Conservation (phyloP, 2,113 vertebrate species). For the Proteles cristata region DNA sequence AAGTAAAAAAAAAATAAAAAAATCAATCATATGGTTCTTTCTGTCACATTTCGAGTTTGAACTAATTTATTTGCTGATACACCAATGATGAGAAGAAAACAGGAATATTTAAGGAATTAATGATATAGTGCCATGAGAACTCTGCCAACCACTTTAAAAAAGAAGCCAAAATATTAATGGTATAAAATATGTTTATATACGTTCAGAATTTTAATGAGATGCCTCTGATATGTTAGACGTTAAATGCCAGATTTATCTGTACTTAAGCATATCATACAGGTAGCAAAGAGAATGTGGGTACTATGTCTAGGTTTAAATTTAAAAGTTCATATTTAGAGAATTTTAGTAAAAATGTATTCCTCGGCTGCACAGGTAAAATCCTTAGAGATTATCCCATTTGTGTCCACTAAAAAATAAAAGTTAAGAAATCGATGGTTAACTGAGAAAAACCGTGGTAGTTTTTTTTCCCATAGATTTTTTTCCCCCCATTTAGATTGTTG, state of each 20-base stretch:
- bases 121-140: constrained; percentile 68
- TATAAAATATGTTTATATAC: constrained; percentile 79
- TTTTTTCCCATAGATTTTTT: neutral
- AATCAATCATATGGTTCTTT: constrained; percentile 73
- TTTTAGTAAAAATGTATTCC: constrained; percentile 1
- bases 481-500: constrained; percentile 5
- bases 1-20: constrained; percentile 48
- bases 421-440: constrained; percentile 36
- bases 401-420: constrained; percentile 8
- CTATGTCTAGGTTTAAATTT: neutral
- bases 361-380: neutral
- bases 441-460: neutral
- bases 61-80: constrained; percentile 80
- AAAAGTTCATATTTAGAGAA: neutral
- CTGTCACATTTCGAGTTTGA: constrained; percentile 73
- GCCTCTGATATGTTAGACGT: constrained; percentile 52
- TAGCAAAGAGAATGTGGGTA: constrained; percentile 4
- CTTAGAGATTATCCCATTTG: constrained; percentile 1
- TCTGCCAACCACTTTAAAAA: constrained; percentile 72
- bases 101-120: constrained; percentile 78
- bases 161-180: constrained; percentile 76
- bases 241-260: constrained; percentile 66
- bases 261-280: constrained; percentile 52
- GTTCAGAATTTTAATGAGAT: constrained; percentile 78
- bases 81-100: constrained; percentile 76